Conservation (phyloP, 2,888 invertebrate genomes). For the Melikaiella ostensackeni region DNA sequence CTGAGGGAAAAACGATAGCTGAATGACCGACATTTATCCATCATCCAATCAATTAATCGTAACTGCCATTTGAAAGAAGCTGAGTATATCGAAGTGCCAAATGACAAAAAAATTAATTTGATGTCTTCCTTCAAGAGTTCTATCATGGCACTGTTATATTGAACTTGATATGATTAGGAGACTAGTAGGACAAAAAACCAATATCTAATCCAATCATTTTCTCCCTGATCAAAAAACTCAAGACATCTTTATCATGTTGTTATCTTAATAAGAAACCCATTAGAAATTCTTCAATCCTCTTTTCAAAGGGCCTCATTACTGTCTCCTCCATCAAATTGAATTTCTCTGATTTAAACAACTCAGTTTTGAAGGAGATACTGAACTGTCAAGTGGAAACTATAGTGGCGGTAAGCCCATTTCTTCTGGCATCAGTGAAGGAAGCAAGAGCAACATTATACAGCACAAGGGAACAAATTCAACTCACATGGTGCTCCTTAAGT, state of each 20-base stretch:
- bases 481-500: constrained; percentile 33
- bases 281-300: background rate
- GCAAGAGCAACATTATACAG: constrained; percentile 33
- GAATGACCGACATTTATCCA: background rate
- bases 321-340: background rate
- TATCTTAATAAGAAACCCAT: no score
- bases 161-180: no score
- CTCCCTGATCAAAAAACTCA: no score
- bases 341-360: constrained; percentile 20
- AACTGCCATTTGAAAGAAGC: background rate
- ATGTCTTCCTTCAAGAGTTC: no score
- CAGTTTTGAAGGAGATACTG: constrained; percentile 16
- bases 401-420: constrained; percentile 17
- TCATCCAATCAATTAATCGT: background rate
- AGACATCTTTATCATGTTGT: no score
- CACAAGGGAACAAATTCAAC: constrained; percentile 38
- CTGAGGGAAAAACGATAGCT: background rate
- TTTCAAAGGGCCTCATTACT: background rate
- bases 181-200: no score
- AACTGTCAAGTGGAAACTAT: background rate
- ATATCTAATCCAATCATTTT: no score
- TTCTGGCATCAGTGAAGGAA: constrained; percentile 23
- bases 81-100: background rate
- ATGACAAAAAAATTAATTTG: no score
- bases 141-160: no score